Evolutionary conservation across 2,888 invertebrate genomes (phyloP).

Genomic region (Rapana venosa): DNA sequence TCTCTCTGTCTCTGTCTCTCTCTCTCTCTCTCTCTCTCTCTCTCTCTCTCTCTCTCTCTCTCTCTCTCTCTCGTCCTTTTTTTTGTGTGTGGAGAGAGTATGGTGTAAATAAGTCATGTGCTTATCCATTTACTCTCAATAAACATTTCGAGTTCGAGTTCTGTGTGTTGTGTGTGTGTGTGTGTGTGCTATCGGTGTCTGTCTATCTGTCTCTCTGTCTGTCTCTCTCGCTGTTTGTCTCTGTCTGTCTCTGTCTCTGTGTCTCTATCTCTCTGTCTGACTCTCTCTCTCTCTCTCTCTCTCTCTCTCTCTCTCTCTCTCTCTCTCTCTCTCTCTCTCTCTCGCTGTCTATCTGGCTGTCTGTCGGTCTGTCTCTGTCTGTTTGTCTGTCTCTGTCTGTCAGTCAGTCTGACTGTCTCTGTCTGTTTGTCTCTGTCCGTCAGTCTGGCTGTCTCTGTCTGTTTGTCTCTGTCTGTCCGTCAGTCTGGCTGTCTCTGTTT

Average conservation of each 20-base stretch:
- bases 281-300: neutral
- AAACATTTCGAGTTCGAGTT: too few relatives aligned
- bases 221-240: neutral
- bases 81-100: too few relatives aligned
- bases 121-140: too few relatives aligned
- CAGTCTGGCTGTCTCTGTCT: too few relatives aligned
- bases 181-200: neutral
- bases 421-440: neutral
- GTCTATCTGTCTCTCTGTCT: neutral
- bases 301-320: too few relatives aligned
- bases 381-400: neutral
- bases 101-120: too few relatives aligned
- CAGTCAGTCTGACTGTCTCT: too few relatives aligned
- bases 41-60: slow-evolving; percentile 2
- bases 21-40: slow-evolving; percentile 30
- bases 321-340: neutral
- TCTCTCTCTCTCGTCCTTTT: neutral
- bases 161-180: neutral
- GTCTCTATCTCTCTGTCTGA: neutral
- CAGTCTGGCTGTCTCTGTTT: neutral
- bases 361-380: neutral
- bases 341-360: neutral
- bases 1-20: neutral
- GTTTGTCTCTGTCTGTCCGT: neutral
- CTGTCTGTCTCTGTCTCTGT: neutral